Evolutionary conservation across 2,888 invertebrate genomes (phyloP), one percentile per base, ranked within the genome.

Genomic region (Odontocerum albicorne): DNA sequence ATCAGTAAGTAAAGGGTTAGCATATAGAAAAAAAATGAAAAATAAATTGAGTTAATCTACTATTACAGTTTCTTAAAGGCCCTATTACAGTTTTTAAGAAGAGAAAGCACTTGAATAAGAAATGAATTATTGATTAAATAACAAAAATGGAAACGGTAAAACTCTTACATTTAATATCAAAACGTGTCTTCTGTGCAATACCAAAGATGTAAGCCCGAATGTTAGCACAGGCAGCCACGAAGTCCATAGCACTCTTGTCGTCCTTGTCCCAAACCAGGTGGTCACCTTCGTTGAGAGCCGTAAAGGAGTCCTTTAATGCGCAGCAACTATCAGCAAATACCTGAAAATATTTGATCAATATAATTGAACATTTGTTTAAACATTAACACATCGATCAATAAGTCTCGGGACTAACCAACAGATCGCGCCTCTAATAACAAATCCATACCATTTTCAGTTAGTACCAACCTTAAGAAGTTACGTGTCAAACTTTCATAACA

Each of bases 251-350:
- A 55, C 83, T 76, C 65, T 87, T 87, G 67, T 98, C 96, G 71
- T 99, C 99, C 76, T 99, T 99, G 71, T 99, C 98, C 98, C 98
- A 99, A 49, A 92, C 85, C 6, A 99, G 79, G 68, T 87, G 86
- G 65, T 87, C 87, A 1, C 78, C 82, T 1, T 70, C 77, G 1
- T 77, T 70, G 22, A 83, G 73, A 12, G 77, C 72, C 39, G 74
- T 70, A 49, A 88, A 72, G 2, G 81, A 79, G 38, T 73, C 71
- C 66, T 84, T 86, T 38, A 96, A 73, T 1, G 75, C 73, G 6
- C 75, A 73, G 35, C 92, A 72, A 61, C 90, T 86, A 0, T 83
- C 75, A 0, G 83, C 79, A 70, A 94, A 91, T 0, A 92, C 79
- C 78, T 78, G 62, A 0, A 45, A 47, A 27, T 32, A 46, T 19